Evolutionary conservation across 2,113 vertebrate species (phyloP).

Genomic region (Gasterosteus nipponicus): DNA sequence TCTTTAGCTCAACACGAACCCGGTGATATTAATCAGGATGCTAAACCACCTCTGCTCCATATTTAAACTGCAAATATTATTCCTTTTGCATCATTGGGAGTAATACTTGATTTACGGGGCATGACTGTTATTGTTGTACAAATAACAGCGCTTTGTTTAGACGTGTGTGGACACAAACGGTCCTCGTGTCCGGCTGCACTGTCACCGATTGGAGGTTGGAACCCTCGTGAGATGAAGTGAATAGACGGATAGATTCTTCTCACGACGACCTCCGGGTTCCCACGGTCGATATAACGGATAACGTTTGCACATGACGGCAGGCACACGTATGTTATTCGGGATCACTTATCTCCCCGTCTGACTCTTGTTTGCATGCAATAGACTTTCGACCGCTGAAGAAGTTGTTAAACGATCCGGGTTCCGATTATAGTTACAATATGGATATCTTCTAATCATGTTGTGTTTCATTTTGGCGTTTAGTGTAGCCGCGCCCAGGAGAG

Average conservation of each 20-base stretch:
- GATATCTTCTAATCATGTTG: constrained; percentile 24
- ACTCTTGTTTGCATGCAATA: constrained; percentile 22
- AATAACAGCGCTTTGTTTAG: not conserved
- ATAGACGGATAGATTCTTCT: too few species aligned
- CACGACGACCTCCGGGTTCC: too few species aligned
- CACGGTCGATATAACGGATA: constrained; percentile 13
- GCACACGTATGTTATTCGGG: constrained; percentile 36
- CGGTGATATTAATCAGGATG: too few species aligned
- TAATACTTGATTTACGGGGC: not conserved
- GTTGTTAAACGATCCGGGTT: constrained; percentile 5
- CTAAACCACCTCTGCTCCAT: too few species aligned
- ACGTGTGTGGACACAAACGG: too few species aligned
- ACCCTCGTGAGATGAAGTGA: too few species aligned
- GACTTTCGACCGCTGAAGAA: constrained; percentile 14
- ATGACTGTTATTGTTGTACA: not conserved
- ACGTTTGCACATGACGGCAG: constrained; percentile 34
- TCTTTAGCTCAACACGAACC: too few species aligned
- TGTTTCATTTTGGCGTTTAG: constrained; percentile 67
- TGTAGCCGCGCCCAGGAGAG: constrained; percentile 52
- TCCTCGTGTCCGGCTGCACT: constrained; percentile 10
- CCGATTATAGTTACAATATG: constrained; percentile 48
- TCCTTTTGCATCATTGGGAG: not conserved
- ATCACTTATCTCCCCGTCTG: constrained; percentile 21
- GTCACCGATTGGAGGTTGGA: constrained; percentile 17
- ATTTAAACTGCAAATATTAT: not conserved